Conservation (phyloP, 2,113 vertebrate genomes). For the Toxostoma redivivum region DNA sequence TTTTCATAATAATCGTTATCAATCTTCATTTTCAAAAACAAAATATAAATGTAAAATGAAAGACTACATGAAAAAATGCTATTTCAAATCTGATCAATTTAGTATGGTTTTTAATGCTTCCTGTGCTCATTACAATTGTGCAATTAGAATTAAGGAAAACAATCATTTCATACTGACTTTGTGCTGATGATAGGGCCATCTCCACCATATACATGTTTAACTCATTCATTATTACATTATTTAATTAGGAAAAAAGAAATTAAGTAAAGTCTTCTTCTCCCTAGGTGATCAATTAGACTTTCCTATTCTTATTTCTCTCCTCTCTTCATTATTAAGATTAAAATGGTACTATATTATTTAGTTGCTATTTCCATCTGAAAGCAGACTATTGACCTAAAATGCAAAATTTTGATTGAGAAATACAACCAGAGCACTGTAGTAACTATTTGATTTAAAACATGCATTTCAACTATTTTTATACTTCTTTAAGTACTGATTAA, state of each 20-base stretch:
- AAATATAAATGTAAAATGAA: conserved; percentile 9
- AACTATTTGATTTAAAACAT: background rate
- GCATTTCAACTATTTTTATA: conserved; percentile 51
- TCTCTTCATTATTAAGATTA: background rate
- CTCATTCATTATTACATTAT: conserved; percentile 45
- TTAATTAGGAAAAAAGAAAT: conserved; percentile 65
- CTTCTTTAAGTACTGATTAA: conserved; percentile 41
- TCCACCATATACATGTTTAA: background rate
- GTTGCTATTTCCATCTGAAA: background rate
- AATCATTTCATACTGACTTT: conserved; percentile 27
- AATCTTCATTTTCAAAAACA: conserved; percentile 17
- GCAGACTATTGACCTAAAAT: background rate
- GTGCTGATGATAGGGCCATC: background rate
- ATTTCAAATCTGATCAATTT: conserved; percentile 40
- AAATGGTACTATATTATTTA: conserved; percentile 18
- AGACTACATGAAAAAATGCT: conserved; percentile 6
- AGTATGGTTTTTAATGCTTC: conserved; percentile 6
- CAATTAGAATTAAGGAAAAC: conserved; percentile 55
- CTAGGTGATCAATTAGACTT: conserved; percentile 10
- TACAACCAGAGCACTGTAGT: background rate
- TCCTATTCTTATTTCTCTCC: background rate
- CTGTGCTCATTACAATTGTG: conserved; percentile 28
- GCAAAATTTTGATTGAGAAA: background rate
- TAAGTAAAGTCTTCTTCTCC: background rate
- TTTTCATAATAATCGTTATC: background rate